A percentile compares a stretch with the other conserved stretches of the same genome.
phyloP scores from a whole-genome alignment of 1,140 invertebrate species.

The Caenorhabditis tropicalis region DNA sequence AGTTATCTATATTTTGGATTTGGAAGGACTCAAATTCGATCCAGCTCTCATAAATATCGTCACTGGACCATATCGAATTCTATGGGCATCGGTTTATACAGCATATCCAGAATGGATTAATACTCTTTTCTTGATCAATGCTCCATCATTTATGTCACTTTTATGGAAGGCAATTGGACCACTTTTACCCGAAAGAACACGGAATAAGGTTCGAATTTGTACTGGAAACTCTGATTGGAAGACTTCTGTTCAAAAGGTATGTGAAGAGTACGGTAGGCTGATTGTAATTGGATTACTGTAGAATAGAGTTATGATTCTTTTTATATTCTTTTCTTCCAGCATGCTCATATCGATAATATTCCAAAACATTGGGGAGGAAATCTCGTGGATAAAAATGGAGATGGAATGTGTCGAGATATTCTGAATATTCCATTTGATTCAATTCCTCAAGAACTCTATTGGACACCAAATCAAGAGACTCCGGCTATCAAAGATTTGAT shows the following conservation, averaged over 20 bases:
- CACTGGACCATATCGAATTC: constrained; percentile 59
- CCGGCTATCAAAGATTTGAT: constrained; percentile 46
- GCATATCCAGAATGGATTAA: constrained; percentile 61
- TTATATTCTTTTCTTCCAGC: constrained; percentile 36
- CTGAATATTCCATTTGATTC: constrained; percentile 56
- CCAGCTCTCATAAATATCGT: constrained; percentile 54
- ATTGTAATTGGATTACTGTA: neutral
- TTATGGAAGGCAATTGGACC: constrained; percentile 59
- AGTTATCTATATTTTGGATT: constrained; percentile 60
- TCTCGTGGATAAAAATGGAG: constrained; percentile 54
- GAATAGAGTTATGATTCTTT: neutral
- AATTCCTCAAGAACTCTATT: constrained; percentile 59
- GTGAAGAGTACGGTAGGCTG: too few relatives aligned
- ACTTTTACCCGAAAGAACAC: constrained; percentile 57
- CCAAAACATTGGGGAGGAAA: constrained; percentile 58
- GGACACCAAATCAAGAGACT: constrained; percentile 44
- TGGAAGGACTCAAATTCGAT: constrained; percentile 60
- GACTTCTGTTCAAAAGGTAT: constrained; percentile 46
- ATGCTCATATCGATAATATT: constrained; percentile 47
- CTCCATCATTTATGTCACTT: constrained; percentile 55
- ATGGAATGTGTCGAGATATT: constrained; percentile 55
- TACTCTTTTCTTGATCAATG: constrained; percentile 57
- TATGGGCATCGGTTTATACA: constrained; percentile 59
- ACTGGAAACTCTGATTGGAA: constrained; percentile 51
- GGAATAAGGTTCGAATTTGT: constrained; percentile 57